Evolutionary conservation across 2,113 vertebrate species (phyloP).

Genomic region (Esox niger): DNA sequence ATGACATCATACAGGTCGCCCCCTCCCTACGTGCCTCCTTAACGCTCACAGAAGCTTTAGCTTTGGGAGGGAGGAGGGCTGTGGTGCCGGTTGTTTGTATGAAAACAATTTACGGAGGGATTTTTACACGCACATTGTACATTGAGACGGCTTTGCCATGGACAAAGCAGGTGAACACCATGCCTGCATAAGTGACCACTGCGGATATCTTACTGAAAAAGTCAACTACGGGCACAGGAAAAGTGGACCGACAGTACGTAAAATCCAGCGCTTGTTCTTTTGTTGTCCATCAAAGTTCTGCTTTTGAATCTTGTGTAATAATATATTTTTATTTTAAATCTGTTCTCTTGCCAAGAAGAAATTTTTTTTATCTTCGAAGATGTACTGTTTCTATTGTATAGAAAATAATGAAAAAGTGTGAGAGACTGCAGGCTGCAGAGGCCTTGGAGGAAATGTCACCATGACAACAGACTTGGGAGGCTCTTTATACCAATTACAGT

Average conservation of each 20-base stretch:
- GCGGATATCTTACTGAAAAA: conserved; percentile 56
- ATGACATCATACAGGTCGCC: conserved; percentile 97
- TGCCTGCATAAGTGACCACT: conserved; percentile 55
- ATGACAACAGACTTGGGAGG: conserved; percentile 70
- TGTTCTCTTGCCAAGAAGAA: conserved; percentile 67
- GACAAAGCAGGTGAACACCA: conserved; percentile 61
- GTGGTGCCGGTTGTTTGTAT: conserved; percentile 50
- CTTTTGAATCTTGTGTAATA: conserved; percentile 61
- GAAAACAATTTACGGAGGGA: conserved; percentile 53
- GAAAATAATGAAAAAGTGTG: conserved; percentile 69
- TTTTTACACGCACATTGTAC: conserved; percentile 54
- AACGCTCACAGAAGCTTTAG: conserved; percentile 62
- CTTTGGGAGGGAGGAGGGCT: conserved; percentile 51
- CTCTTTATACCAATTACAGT: conserved; percentile 62
- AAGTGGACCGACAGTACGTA: conserved; percentile 48
- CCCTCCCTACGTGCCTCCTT: conserved; percentile 95
- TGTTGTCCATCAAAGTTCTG: conserved; percentile 57
- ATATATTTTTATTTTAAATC: conserved; percentile 40
- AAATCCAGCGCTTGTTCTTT: conserved; percentile 41
- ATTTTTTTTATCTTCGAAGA: conserved; percentile 69
- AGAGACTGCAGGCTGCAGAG: conserved; percentile 60
- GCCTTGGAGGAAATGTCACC: conserved; percentile 65
- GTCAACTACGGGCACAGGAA: conserved; percentile 54
- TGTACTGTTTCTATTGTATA: conserved; percentile 76
- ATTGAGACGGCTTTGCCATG: conserved; percentile 63